Evolutionary conservation across 2,797 vertebrate genomes (phyloP), one percentile per base, ranked within the genome.

Genomic region (Cryptoblepharus egeriae): DNA sequence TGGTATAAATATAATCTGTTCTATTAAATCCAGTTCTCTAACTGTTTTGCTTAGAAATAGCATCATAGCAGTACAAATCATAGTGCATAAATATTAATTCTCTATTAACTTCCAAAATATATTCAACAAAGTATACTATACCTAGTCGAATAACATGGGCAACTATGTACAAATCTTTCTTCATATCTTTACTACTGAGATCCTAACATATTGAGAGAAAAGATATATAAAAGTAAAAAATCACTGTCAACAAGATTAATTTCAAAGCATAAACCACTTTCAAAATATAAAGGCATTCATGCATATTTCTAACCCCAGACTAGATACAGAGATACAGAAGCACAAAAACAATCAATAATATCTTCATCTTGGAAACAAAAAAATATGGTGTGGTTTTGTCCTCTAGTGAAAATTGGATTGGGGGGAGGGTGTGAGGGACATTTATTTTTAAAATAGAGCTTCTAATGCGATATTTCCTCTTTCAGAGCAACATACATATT

Each of bases 171-270:
- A 99, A 96, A 93, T 99, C 99, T 92, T 98, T 97, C 96, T 99
- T 99, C 96, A 99, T 96, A 94, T 99, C 99, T 96, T 99, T 99
- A 95, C 97, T 99, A 96, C 99, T 99, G 83, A 99, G 95, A 95
- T 99, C 99, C 99, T 99, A 86, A 68, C 88, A 87, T 88, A 87
- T 80, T 30, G 39, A 70, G 60, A 87, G 91, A 88, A 89, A 90
- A 57, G 15, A 57, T 57, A 57, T 1, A 75, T 0, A 82, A 45
- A 81, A 81, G 79, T 82, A 88, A 49, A 49, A 88, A 80, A 87
- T 18, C 61, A 26, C 2, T 30, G 35, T 73, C 37, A 73, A n/a
- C 7, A 74, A 42, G 20, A 64, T 57, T 63, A 81, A 57, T 52
- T 70, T 57, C 30, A 60, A 18, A 84, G 67, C 1, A 72, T 3